Percentiles rank a stretch among this genome's conserved stretches.
These are phyloP conservation scores for Ceratoteleas bidentatus DNA, from an alignment of 1,140 invertebrate species.

Conservation along the genomic window DNA sequence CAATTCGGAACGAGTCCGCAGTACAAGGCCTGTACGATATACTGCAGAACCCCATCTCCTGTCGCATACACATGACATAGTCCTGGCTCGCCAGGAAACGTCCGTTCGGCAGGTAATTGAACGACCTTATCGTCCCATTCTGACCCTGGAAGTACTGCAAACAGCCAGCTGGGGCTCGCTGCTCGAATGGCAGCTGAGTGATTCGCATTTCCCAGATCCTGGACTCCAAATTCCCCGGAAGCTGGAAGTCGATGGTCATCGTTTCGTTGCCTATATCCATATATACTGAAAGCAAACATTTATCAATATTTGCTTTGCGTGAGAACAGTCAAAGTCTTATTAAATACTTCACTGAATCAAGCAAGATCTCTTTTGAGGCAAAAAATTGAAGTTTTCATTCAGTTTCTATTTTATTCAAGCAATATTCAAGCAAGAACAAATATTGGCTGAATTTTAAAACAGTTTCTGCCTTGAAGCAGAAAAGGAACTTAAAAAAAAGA, in stretches of 20 bases:
- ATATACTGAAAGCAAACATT: constrained; percentile 81
- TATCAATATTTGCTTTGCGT: neutral
- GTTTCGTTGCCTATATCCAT: constrained; percentile 84
- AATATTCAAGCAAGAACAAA: neutral
- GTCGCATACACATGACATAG: constrained; percentile 88
- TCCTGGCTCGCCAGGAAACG: constrained; percentile 89
- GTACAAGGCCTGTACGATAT: constrained; percentile 89
- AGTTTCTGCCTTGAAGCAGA: too few relatives aligned
- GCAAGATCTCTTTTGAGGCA: neutral
- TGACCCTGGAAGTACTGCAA: constrained; percentile 85
- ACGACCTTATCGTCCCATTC: constrained; percentile 86
- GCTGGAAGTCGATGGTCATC: constrained; percentile 82
- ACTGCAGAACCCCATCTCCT: constrained; percentile 87
- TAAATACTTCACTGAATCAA: neutral
- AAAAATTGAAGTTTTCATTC: too few relatives aligned
- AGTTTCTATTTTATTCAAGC: too few relatives aligned
- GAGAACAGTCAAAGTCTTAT: too few relatives aligned
- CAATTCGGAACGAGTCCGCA: constrained; percentile 88
- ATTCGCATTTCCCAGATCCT: constrained; percentile 89
- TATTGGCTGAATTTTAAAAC: neutral
- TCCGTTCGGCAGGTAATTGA: constrained; percentile 91
- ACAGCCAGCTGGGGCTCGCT: constrained; percentile 88
- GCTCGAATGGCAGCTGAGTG: constrained; percentile 86
- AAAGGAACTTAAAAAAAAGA: neutral
- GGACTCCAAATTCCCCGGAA: constrained; percentile 83